Conservation (phyloP, 1,140 invertebrate species). For the Papilio polyxenes region DNA sequence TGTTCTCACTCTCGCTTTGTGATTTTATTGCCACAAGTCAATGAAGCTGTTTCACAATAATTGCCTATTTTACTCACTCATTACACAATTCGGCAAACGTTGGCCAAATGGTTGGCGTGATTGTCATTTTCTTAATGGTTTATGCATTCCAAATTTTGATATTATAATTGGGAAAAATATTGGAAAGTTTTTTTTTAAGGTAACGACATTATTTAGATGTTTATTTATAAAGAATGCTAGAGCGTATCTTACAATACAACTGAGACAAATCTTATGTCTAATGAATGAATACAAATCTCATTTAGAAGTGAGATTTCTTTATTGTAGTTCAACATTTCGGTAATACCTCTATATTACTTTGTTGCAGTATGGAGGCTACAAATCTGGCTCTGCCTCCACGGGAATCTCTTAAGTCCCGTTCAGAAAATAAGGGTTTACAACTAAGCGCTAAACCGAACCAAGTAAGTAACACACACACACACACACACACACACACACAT, state of each 20-base stretch:
- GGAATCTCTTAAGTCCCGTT: slow-evolving; percentile 65
- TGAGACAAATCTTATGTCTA: no score
- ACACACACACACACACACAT: no score
- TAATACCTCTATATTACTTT: neutral
- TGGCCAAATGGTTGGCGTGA: slow-evolving; percentile 8
- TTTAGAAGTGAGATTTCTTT: neutral
- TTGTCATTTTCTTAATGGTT: slow-evolving; percentile 4
- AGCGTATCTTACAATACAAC: no score
- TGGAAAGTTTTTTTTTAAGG: no score
- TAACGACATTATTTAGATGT: no score
- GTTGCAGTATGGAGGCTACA: slow-evolving; percentile 72
- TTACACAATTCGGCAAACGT: slow-evolving; percentile 29
- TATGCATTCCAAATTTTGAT: slow-evolving; percentile 12
- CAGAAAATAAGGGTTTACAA: slow-evolving; percentile 69
- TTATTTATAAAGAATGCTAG: no score
- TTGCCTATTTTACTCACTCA: slow-evolving; percentile 33
- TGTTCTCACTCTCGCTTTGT: slow-evolving; percentile 57
- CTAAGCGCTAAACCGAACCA: slow-evolving; percentile 73
- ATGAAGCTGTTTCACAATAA: slow-evolving; percentile 53
- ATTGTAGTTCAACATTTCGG: neutral
- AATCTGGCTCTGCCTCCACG: slow-evolving; percentile 69
- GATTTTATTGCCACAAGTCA: slow-evolving; percentile 53
- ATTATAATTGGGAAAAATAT: neutral
- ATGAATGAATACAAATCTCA: no score
- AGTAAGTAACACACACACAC: slow-evolving; percentile 51